Evolutionary conservation across 2,888 invertebrate genomes (phyloP), one percentile per base, ranked within the genome.

Genomic region (Amphipyra berbera): DNA sequence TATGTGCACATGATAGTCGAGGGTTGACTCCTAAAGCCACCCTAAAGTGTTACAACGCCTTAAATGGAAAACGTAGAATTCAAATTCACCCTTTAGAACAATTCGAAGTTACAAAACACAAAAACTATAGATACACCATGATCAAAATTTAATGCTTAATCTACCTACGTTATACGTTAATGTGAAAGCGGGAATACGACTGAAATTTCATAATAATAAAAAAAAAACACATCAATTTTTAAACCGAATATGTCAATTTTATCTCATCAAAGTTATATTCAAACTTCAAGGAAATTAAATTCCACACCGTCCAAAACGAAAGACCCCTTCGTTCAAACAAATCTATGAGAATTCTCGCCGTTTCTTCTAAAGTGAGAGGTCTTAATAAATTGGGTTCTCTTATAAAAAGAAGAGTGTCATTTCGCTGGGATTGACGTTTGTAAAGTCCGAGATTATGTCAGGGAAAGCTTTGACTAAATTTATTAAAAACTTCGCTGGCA

Each of bases 351-450:
- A 15, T 58, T 50, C 14, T 10, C 13, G 21, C 14, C 10, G 7
- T 59, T 54, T 15, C 6, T 54, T 47, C 49, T 14, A 35, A n/a
- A 38, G 47, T 6, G 40, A 45, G 7, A 48, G 77, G 10, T 73
- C 80, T 61, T 4, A 7, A 55, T 75, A 66, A 49, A 42, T 59
- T 79, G 66, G 79, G n/a, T 55, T 37, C 46, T 73, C 66, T 54
- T 64, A 61, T 75, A 77, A 78, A 78, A 78, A 76, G 75, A 74
- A 72, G 73, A 75, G 71, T 79, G 71, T 78, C 73, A 75, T 82
- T 82, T 82, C 68, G 54, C 65, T 66, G 62, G 79, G 79, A 84
- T 82, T 84, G 85, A 86, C 85, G 72, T 81, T 79, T 78, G 76
- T 74, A 74, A 81, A 80, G 80, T 71, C 77, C 65, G 58, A 71